Evolutionary conservation across 2,113 vertebrate genomes (phyloP).

Genomic region (Mobula birostris): DNA sequence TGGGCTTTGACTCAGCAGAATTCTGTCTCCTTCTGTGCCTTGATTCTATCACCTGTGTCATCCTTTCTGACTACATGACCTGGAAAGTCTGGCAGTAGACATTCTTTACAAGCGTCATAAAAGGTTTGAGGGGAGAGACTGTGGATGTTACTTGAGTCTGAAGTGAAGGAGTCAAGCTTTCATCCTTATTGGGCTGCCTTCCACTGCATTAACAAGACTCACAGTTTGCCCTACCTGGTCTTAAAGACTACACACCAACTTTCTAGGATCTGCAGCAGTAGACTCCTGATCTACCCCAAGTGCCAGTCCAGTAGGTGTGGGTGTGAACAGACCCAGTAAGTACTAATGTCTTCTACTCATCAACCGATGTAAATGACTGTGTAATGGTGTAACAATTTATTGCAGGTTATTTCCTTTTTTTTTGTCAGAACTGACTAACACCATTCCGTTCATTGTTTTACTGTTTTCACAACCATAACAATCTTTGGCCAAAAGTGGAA

Average conservation of each 20-base stretch:
- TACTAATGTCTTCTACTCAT: not conserved
- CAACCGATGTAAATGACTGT: not conserved
- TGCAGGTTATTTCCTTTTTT: not conserved
- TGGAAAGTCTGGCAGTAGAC: not conserved
- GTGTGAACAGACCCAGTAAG: not conserved
- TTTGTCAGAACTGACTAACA: not conserved
- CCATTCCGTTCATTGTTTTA: not conserved
- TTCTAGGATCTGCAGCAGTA: not conserved
- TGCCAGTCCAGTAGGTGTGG: not conserved
- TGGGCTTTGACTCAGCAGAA: not conserved
- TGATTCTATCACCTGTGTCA: not conserved
- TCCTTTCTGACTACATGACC: not conserved
- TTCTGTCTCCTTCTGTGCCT: not conserved
- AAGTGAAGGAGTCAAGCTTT: not conserved
- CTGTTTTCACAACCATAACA: not conserved
- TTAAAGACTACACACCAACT: no score
- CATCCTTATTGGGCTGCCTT: not conserved
- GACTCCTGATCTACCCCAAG: not conserved
- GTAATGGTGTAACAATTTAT: not conserved
- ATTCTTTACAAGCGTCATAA: not conserved
- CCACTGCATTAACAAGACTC: not conserved
- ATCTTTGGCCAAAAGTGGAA: not conserved
- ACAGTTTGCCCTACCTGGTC: no score
- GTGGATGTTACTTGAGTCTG: not conserved
- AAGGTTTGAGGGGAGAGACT: no score